Evolutionary conservation across 2,888 invertebrate species (phyloP).

Genomic region (Coecobrya sp.): DNA sequence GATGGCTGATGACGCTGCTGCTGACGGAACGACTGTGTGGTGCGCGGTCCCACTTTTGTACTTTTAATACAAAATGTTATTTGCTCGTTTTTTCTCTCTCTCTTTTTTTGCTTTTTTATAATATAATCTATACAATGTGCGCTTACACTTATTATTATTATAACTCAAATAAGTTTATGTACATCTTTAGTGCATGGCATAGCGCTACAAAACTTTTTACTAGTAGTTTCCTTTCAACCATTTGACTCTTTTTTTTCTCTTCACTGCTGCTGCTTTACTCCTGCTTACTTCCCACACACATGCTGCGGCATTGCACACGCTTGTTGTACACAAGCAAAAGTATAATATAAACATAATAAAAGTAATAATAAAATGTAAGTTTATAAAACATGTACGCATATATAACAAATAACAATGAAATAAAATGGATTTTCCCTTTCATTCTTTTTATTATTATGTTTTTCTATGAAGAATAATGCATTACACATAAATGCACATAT

Average conservation of each 20-base stretch:
- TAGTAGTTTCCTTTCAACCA: conserved; percentile 29
- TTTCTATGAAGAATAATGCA: conserved; percentile 17
- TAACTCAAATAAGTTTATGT: background rate
- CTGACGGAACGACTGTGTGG: conserved; percentile 72
- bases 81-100: conserved; percentile 53
- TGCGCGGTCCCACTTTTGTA: conserved; percentile 77
- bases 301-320: conserved; percentile 23
- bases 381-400: conserved; percentile 37
- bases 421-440: conserved; percentile 40
- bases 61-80: conserved; percentile 74
- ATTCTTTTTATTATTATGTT: conserved; percentile 25
- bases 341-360: conserved; percentile 41
- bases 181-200: background rate
- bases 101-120: conserved; percentile 23
- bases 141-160: background rate
- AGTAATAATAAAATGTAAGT: conserved; percentile 53
- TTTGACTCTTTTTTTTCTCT: conserved; percentile 60
- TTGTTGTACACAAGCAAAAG: conserved; percentile 42
- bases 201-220: conserved; percentile 34
- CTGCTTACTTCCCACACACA: conserved; percentile 66
- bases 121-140: background rate
- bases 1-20: conserved; percentile 71
- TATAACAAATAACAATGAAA: conserved; percentile 56
- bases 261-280: background rate
- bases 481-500: background rate